Base-by-base conservation (phyloP, 2,113 vertebrate species). In the Cephalopholis sonnerati region DNA sequence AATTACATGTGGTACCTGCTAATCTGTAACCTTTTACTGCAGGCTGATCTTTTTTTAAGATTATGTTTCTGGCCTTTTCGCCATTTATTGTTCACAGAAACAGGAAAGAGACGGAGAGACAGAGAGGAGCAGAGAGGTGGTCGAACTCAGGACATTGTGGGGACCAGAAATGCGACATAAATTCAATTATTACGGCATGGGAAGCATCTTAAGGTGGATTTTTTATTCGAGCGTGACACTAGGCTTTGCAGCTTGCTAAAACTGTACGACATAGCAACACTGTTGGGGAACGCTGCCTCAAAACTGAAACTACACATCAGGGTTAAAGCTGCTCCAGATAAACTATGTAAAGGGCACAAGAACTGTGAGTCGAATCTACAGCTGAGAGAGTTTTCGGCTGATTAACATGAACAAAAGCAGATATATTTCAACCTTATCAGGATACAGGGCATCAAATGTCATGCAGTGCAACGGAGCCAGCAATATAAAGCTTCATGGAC, bases 21-120 rank as follows among this genome's bases (percentile, higher is more conserved):
- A 77, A 81, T 83, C 41, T 58, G 48, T 22, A 59, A 83, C 72
- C 62, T 73, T 66, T 73, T 25, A 12, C 51, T 71, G 59, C 59
- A 41, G 81, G 2, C 54, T 20, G 65, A 73, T 27, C 7, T 41
- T 48, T 69, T 53, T 66, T 64, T 7, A 53, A 63, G 29, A 77
- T 51, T 24, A 20, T 7, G 2, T 63, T 50, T 72, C 44, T 44
- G 27, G 39, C 73, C 55, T 73, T 73, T 73, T 36, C 22, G 5
- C 5, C 5, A 50, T 86, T 55, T 50, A 58, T 63, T 57, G 64
- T 75, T 64, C 27, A 58, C n/a, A 17, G 50, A 13, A 74, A 55
- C n/a, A 48, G 57, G 5, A 73, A 11, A 8, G 9, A 44, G 54
- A 29, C 9, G 46, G 24, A 54, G 32, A 57, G 70, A 46, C 18